Evolutionary conservation across 1,140 invertebrate genomes (phyloP), one percentile per base, ranked within the genome.

Genomic region (Aricia agestis): DNA sequence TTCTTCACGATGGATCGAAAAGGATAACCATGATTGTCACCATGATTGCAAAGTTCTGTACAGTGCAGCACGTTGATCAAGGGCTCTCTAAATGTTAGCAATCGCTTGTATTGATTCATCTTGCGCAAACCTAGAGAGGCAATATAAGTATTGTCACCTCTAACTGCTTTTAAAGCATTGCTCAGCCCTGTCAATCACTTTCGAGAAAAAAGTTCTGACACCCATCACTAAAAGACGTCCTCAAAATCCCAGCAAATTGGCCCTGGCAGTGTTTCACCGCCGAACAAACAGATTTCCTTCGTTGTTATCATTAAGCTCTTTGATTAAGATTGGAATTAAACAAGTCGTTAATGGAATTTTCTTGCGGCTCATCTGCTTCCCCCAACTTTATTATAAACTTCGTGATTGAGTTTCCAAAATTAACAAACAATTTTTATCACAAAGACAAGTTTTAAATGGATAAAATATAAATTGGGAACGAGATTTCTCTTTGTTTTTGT

Each of bases 321-420:
- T 75, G 75, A 75, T 75, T 74, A 77, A 75, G 75, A 73, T 77
- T 67, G 73, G 72, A 77, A 68, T 77, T 75, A 77, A 73, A 75
- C 76, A 77, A 77, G 69, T 72, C 72, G 67, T 77, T 77, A 74
- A 73, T 73, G 61, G 72, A 73, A 73, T 75, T 73, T 66, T 70
- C 31, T 72, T 65, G 58, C 45, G 58, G 59, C 61, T 69, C 69
- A 66, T 66, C 45, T 36, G 31, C 19, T 66, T 57, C 70, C 32
- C 67, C 61, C 67, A 66, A 41, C 13, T 59, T 65, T 65, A 58
- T 71, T 68, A 68, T 58, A 59, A 71, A 59, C 58, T 74, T 71
- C 59, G 69, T 70, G n/a, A 52, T 71, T 57, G 32, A 19, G 45
- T 68, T 15, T 52, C 67, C 10, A 68, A 65, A 74, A 59, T 59